Percentiles rank a stretch among this genome's conserved stretches.
phyloP scores from a whole-genome alignment of 2,888 invertebrate species.

The Thelaira solivaga region DNA sequence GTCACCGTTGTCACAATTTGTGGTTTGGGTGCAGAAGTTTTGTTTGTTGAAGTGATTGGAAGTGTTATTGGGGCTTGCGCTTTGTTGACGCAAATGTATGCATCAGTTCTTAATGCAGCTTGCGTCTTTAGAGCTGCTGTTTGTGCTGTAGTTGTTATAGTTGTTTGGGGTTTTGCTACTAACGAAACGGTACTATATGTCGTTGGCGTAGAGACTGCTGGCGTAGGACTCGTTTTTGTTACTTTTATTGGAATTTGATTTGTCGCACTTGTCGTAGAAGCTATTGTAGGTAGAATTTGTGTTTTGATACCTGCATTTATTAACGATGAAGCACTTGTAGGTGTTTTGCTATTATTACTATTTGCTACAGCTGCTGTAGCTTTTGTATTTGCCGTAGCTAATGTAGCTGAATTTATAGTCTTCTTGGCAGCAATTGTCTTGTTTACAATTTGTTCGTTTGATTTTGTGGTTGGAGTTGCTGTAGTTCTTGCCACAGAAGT shows the following conservation, averaged over 20 bases:
- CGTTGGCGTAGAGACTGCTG: neutral
- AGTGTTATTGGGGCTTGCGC: constrained; percentile 52
- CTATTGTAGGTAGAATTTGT: neutral
- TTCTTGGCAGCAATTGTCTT: constrained; percentile 50
- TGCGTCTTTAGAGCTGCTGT: neutral
- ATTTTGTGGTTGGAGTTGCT: constrained; percentile 11
- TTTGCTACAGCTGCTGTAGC: constrained; percentile 18
- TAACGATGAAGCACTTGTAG: constrained; percentile 29
- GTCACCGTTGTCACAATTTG: neutral
- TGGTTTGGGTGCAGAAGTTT: neutral
- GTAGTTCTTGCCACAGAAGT: constrained; percentile 9
- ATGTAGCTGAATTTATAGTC: constrained; percentile 50
- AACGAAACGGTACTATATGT: neutral
- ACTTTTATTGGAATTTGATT: constrained; percentile 1
- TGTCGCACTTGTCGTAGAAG: neutral
- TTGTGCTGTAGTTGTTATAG: neutral
- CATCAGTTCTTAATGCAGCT: neutral
- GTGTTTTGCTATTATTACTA: constrained; percentile 37
- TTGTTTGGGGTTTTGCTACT: neutral
- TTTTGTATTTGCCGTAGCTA: constrained; percentile 41
- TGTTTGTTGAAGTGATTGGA: constrained; percentile 15
- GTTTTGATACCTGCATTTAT: neutral
- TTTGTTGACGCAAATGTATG: no score
- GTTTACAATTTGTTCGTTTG: constrained; percentile 29
- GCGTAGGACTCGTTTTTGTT: neutral